Conservation (phyloP, 2,888 invertebrate species). For the Amblyteles armatorius region DNA sequence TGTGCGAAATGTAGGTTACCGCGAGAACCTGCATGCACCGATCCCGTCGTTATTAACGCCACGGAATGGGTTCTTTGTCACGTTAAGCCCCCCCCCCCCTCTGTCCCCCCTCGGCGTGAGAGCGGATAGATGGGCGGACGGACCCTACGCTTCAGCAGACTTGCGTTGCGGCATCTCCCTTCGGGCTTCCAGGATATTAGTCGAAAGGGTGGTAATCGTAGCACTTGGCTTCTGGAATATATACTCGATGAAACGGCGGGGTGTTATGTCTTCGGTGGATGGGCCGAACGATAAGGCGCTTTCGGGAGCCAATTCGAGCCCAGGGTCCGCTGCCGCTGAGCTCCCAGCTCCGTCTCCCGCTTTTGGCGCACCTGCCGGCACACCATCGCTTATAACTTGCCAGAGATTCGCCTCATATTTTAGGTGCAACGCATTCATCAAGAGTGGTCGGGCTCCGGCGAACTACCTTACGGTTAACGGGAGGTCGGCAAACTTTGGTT, state of each 20-base stretch:
- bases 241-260: constrained; percentile 42
- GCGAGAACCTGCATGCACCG: constrained; percentile 20
- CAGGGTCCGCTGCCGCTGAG: constrained; percentile 30
- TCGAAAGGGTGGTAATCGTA: constrained; percentile 7
- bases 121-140: constrained; percentile 27
- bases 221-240: constrained; percentile 41
- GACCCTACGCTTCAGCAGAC: not conserved
- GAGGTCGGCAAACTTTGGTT: constrained; percentile 56
- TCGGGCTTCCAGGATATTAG: not conserved
- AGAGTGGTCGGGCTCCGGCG: constrained; percentile 23
- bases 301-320: constrained; percentile 50
- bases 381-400: constrained; percentile 71
- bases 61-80: constrained; percentile 49
- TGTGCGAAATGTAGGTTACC: constrained; percentile 29
- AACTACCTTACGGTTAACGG: constrained; percentile 17
- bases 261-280: constrained; percentile 59
- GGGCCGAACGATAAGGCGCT: constrained; percentile 58
- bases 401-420: constrained; percentile 74
- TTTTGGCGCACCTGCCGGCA: constrained; percentile 69
- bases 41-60: constrained; percentile 45
- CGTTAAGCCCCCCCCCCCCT: constrained; percentile 23
- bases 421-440: constrained; percentile 67
- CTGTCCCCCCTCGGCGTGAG: not conserved
- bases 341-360: constrained; percentile 45
- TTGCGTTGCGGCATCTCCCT: not conserved